A percentile compares a stretch with the other conserved stretches of the same genome.
Conservation (phyloP, 2,888 invertebrate species). For the Tillus elongatus region DNA sequence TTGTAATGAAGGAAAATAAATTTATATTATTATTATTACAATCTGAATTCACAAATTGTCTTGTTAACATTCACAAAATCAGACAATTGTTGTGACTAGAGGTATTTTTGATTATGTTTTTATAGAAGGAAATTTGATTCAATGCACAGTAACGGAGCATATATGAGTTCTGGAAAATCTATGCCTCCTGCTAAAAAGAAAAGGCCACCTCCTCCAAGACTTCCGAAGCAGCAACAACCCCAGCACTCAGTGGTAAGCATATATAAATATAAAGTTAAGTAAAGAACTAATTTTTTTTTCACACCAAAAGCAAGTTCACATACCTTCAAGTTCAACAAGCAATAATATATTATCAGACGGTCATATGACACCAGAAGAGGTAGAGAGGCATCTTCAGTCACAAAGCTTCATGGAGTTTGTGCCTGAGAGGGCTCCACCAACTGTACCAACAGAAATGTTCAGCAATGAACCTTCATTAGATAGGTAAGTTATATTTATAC, state of each 20-base stretch:
- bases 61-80: no score
- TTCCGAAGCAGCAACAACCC: constrained; percentile 36
- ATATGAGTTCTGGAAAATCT: constrained; percentile 39
- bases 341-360: constrained; percentile 60
- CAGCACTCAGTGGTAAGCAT: no score
- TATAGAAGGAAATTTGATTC: no score
- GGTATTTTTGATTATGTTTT: no score
- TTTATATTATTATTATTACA: no score
- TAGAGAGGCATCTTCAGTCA: constrained; percentile 81
- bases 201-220: constrained; percentile 40
- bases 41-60: no score
- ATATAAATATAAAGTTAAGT: constrained; percentile 21
- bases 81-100: no score
- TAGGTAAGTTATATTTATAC: constrained; percentile 57
- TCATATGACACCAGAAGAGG: constrained; percentile 86
- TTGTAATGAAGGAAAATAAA: no score
- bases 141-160: no score
- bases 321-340: constrained; percentile 43
- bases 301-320: no score
- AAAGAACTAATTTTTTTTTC: constrained; percentile 6
- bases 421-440: constrained; percentile 78
- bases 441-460: constrained; percentile 89
- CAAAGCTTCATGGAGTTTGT: constrained; percentile 71
- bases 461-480: constrained; percentile 87
- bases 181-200: constrained; percentile 45